A percentile compares a stretch with the other conserved stretches of the same genome.
Evolutionary conservation across 1,140 invertebrate genomes (phyloP).

Genomic region (Megathymus violae): DNA sequence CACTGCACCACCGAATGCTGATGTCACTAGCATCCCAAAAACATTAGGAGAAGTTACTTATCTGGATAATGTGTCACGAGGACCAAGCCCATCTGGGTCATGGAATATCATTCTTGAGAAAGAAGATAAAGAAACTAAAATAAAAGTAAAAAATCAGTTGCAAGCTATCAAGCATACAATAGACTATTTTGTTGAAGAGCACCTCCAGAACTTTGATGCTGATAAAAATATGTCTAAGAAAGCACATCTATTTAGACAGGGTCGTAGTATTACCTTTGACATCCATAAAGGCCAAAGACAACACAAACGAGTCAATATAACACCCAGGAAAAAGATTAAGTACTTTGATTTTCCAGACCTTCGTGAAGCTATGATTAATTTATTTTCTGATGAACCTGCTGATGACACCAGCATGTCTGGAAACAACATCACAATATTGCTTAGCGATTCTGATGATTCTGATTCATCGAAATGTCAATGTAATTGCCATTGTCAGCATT

Average conservation of each 20-base stretch:
- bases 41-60: constrained; percentile 43
- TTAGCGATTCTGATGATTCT: constrained; percentile 44
- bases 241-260: constrained; percentile 2
- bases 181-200: constrained; percentile 55
- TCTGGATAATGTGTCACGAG: constrained; percentile 41
- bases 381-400: constrained; percentile 53
- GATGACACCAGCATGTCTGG: constrained; percentile 35
- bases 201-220: constrained; percentile 47
- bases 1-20: constrained; percentile 42
- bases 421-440: constrained; percentile 12
- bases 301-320: constrained; percentile 43
- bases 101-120: constrained; percentile 71
- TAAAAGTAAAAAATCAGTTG: constrained; percentile 62
- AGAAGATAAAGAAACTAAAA: constrained; percentile 56
- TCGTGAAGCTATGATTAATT: constrained; percentile 61
- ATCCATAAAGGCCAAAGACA: constrained; percentile 38
- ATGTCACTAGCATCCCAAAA: constrained; percentile 49
- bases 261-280: constrained; percentile 41
- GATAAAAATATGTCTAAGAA: constrained; percentile 28
- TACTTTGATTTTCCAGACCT: constrained; percentile 73
- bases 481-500: constrained; percentile 49
- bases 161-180: constrained; percentile 60
- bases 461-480: constrained; percentile 57
- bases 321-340: constrained; percentile 67
- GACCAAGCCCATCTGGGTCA: constrained; percentile 49